Base-by-base conservation (phyloP, 2,888 invertebrate species). In the Podotricha telesiphe region DNA sequence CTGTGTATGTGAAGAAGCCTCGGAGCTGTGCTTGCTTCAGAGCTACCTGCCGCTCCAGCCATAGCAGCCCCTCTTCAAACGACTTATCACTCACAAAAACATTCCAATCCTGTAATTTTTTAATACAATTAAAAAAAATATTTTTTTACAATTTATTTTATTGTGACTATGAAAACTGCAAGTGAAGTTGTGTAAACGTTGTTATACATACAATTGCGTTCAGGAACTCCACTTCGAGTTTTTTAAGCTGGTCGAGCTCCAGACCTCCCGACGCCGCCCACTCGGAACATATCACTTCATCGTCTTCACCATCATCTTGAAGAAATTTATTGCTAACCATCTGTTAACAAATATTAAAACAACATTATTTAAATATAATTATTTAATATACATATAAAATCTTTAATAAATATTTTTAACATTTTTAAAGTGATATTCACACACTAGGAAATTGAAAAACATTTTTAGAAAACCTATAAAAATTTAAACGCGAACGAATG, bases 321-420 rank as follows among this genome's bases (percentile, higher is more conserved):
- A 98, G 93, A 88, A 98, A 99, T 93, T 99, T 99, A 80, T 98
- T 98, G 66, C 99, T 98, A 79, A 99, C 96, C 96, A 99, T 97
- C 98, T 98, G 84, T 76, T n/a, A 79, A 73, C 63, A 55, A 50
- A 63, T 7, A 58, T 20, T 51, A 51, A 47, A 59, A 20, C 13
- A 11, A 53, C 19, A 48, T 48, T n/a, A n/a, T n/a, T n/a, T n/a
- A n/a, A n/a, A n/a, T n/a, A n/a, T n/a, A n/a, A n/a, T n/a, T n/a
- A n/a, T n/a, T n/a, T n/a, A n/a, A n/a, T n/a, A n/a, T n/a, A n/a
- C n/a, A n/a, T n/a, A n/a, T n/a, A n/a, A n/a, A n/a, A n/a, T n/a
- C n/a, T n/a, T n/a, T n/a, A n/a, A n/a, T n/a, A n/a, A n/a, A n/a
- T n/a, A n/a, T n/a, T n/a, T n/a, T n/a, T n/a, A n/a, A n/a, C n/a